phyloP scores from a whole-genome alignment of 1,140 invertebrate genomes.

The Macrotrachela quadricornifera region DNA sequence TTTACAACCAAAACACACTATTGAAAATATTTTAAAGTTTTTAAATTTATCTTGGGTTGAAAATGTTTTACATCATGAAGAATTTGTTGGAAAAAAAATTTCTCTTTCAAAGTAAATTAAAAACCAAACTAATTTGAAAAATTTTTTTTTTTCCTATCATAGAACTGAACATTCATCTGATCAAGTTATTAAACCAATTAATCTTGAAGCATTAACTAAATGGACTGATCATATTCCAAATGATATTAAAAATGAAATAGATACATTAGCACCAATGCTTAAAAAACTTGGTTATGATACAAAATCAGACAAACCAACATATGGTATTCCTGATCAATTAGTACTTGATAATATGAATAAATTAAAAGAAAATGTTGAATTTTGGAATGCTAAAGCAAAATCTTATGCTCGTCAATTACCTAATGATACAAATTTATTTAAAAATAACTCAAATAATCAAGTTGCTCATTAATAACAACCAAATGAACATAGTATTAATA shows the following conservation, averaged over 20 bases:
- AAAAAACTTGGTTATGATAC: slow-evolving; percentile 72
- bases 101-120: slow-evolving; percentile 55
- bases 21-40: slow-evolving; percentile 70
- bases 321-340: slow-evolving; percentile 53
- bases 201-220: slow-evolving; percentile 77
- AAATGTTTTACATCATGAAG: slow-evolving; percentile 83
- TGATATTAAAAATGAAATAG: slow-evolving; percentile 71
- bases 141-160: slow-evolving; percentile 16
- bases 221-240: slow-evolving; percentile 80
- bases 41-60: slow-evolving; percentile 82
- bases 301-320: slow-evolving; percentile 70
- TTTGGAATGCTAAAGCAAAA: no score
- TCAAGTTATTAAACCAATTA: slow-evolving; percentile 93
- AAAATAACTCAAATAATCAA: no score
- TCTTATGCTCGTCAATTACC: no score
- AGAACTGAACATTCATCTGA: slow-evolving; percentile 90
- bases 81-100: slow-evolving; percentile 85
- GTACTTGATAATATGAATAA: no score
- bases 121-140: neutral
- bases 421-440: no score
- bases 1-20: slow-evolving; percentile 65
- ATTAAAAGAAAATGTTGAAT: no score
- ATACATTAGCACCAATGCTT: slow-evolving; percentile 72
- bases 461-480: no score
- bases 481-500: no score